Conservation (phyloP, 1,140 invertebrate species). For the Drosophila suzukii region DNA sequence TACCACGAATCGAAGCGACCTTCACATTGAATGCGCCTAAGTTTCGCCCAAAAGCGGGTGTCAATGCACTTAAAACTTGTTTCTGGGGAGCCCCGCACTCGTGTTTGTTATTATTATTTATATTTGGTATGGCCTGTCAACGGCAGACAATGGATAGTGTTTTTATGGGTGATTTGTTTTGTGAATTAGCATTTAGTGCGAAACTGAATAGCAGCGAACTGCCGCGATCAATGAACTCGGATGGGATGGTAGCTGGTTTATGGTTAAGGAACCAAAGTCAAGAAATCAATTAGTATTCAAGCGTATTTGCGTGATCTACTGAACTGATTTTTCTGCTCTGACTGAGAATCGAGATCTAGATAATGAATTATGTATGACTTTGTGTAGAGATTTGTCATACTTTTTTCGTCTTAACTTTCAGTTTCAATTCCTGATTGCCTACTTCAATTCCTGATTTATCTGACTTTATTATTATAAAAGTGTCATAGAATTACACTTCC, state of each 20-base stretch:
- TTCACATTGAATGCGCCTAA: slow-evolving; percentile 75
- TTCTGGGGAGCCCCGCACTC: slow-evolving; percentile 39
- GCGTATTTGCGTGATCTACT: slow-evolving; percentile 35
- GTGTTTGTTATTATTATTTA: slow-evolving; percentile 61
- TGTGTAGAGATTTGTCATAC: not conserved
- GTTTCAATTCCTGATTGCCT: slow-evolving; percentile 44
- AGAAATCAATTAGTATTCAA: slow-evolving; percentile 44
- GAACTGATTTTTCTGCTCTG: slow-evolving; percentile 45
- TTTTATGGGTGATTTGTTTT: slow-evolving; percentile 53
- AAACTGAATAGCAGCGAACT: slow-evolving; percentile 29
- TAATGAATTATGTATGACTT: slow-evolving; percentile 18
- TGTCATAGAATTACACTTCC: slow-evolving; percentile 46
- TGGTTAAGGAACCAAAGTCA: slow-evolving; percentile 43
- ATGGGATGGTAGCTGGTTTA: slow-evolving; percentile 63
- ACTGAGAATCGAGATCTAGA: slow-evolving; percentile 14
- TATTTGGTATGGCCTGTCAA: slow-evolving; percentile 65
- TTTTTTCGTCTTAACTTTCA: slow-evolving; percentile 14
- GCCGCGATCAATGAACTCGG: slow-evolving; percentile 68
- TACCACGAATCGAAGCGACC: slow-evolving; percentile 50
- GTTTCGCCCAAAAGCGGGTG: slow-evolving; percentile 32
- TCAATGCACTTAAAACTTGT: slow-evolving; percentile 70
- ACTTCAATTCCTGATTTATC: slow-evolving; percentile 10
- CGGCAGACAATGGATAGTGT: slow-evolving; percentile 55
- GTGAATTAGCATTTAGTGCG: slow-evolving; percentile 66
- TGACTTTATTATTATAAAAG: slow-evolving; percentile 16